Base-by-base conservation (phyloP, 1,140 invertebrate species). In the Pogonognathellus flavescens region DNA sequence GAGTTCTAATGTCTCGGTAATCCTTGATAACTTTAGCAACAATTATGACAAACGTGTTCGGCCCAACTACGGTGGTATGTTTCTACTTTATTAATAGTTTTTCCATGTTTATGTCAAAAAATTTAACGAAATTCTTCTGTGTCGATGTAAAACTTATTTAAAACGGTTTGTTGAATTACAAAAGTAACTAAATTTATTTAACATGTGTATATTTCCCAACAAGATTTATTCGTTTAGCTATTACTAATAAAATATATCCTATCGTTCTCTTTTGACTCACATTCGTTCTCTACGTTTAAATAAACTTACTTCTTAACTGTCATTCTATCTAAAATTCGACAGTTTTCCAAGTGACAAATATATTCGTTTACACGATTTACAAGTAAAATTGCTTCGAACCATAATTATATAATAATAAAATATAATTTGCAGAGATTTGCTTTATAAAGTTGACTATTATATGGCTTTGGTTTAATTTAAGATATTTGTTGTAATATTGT, bases 41-140 rank as follows among this genome's bases (percentile, higher is more conserved):
- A 85, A 95, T 92, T 98, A 98, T 92, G 97, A 98, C 93, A 98
- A 98, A 94, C 94, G 97, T 94, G 95, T 98, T 93, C 95, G 97
- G 93, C 97, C 97, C 90, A 97, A 97, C 92, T 98, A 98, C 92
- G 97, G 97, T 95, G 97, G 97, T 97, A 93, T 95, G 96, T 95
- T 89, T 76, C 31, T 10, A 31, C 70, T 76, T 31, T 6, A 41
- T 41, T 41, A 41, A 6, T 3, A 41, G 6, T 76, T 9, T 76
- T 6, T 20, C 59, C 9, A n/a, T 18, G 3, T n/a, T 20, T 62
- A n/a, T n/a, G 9, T 10, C n/a, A 60, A 62, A 2, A 62, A 9
- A 9, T 62, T 20, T 66, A n/a, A n/a, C 62, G 25, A 9, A 8
- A 25, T 14, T 25, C 6, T 41, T 41, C n/a, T 41, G 31, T 41